These are phyloP conservation scores for Nycticorax nycticorax DNA, from an alignment of 2,113 vertebrate species.

Conservation along the genomic window DNA sequence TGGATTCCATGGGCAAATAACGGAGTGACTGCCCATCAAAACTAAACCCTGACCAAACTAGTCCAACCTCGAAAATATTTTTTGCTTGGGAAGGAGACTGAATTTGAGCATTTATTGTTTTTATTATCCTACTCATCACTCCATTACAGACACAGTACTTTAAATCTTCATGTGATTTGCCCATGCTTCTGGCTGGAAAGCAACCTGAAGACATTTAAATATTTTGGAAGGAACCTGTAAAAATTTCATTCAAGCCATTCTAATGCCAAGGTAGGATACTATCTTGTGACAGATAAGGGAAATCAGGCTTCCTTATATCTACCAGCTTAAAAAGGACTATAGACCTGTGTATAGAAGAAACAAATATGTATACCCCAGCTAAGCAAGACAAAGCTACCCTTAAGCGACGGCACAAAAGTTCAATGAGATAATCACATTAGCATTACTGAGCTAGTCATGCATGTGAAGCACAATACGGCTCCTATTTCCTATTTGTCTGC, in stretches of 20 bases:
- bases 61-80: not conserved
- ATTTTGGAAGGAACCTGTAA: not conserved
- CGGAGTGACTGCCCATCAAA: not conserved
- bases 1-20: not conserved
- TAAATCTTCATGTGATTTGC: not conserved
- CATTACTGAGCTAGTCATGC: slow-evolving; percentile 8
- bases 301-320: not conserved
- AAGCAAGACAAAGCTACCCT: not conserved
- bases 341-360: not conserved
- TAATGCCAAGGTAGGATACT: not conserved
- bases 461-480: not conserved
- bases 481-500: slow-evolving; percentile 20
- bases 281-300: not conserved
- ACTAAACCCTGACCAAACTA: not conserved
- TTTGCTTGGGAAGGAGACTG: not conserved
- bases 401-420: slow-evolving; percentile 23
- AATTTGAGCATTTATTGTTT: not conserved
- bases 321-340: not conserved
- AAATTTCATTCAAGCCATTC: not conserved
- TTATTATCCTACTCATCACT: not conserved
- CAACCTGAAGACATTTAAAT: not conserved
- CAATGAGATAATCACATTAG: slow-evolving; percentile 31
- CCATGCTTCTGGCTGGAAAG: not conserved
- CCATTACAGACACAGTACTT: not conserved
- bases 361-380: not conserved